Evolutionary conservation across 2,888 invertebrate species (phyloP), one percentile per base, ranked within the genome.

Genomic region (Pseudococcus viburni): DNA sequence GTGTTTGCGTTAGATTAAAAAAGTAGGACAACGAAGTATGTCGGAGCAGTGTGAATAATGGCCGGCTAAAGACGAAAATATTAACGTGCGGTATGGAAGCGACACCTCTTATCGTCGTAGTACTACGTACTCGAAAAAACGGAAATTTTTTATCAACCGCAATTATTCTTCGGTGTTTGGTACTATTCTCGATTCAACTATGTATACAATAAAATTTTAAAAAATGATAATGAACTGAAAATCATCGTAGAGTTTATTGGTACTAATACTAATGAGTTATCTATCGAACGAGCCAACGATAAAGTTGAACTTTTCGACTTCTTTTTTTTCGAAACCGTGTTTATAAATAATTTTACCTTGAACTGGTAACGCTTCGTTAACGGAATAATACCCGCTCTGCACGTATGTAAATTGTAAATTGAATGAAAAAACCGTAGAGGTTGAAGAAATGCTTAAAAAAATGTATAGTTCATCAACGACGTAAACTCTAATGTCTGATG

Each of bases 1-100:
- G 77, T 77, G 77, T 77, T 77, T 77, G 39, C 77, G 77, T 77
- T 77, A 77, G 77, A 77, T 77, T 77, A 77, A 77, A 77, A 77
- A 77, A 77, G 77, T 77, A 77, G 77, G 77, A 77, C 77, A 77
- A 77, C 77, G 39, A 77, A 77, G 77, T 77, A 39, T 77, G 77
- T 77, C 77, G 77, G 77, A 17, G 39, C 77, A 42, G 33, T 42
- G 77, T 77, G 64, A 64, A 64, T 64, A 64, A 64, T 64, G 64
- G 64, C 22, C 64, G 64, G 19, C 64, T 12, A 64, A 64, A 64
- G 64, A 22, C 64, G 19, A 64, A 64, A 64, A 64, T n/a, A n/a
- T 22, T 64, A 64, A 64, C 22, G 64, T 64, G 64, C 64, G 8
- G 22, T 64, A 64, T 64, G 22, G 64, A 22, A 64, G 64, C 22